Conservation (phyloP, 2,888 invertebrate genomes). For the Portevinia maculata region DNA sequence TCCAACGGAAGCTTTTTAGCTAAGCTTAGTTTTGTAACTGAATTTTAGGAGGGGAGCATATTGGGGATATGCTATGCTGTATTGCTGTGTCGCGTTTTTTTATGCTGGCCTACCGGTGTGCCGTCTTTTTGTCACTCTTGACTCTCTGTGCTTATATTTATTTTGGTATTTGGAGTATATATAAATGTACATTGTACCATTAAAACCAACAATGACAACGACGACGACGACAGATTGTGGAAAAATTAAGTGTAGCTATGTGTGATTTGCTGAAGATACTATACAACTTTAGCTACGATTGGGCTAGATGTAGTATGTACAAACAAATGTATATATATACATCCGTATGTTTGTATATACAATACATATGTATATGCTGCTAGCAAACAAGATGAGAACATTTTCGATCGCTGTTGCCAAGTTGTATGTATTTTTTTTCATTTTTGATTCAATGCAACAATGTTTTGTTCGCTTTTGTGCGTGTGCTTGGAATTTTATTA, state of each 20-base stretch:
- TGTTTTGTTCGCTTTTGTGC: conserved; percentile 49
- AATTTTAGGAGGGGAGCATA: neutral
- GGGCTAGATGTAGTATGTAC: conserved; percentile 30
- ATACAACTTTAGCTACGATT: conserved; percentile 55
- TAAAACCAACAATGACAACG: conserved; percentile 42
- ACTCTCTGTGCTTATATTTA: conserved; percentile 53
- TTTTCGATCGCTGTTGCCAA: conserved; percentile 68
- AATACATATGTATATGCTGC: conserved; percentile 16
- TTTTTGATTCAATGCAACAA: conserved; percentile 14
- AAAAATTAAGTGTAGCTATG: conserved; percentile 72
- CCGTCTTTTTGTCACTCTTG: conserved; percentile 54
- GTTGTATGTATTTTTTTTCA: conserved; percentile 43
- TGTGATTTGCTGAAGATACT: conserved; percentile 64
- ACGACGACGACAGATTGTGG: conserved; percentile 62
- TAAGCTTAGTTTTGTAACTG: conserved; percentile 65
- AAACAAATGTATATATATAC: conserved; percentile 5
- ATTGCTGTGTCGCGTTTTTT: conserved; percentile 58
- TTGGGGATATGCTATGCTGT: conserved; percentile 18
- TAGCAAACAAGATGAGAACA: conserved; percentile 60
- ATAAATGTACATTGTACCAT: conserved; percentile 25
- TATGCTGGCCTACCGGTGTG: conserved; percentile 17
- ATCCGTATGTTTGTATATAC: too few relatives aligned
- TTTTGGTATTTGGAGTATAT: conserved; percentile 56
- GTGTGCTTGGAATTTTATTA: conserved; percentile 70
- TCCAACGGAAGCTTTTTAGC: conserved; percentile 69